Conservation (phyloP, 1,140 invertebrate species). For the Bombyx mori region ASM3026992v2 NC_085111.1:1980001-1980500, state of each 20-base stretch:
- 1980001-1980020: too few relatives aligned
- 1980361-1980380: background rate
- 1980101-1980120: constrained; percentile 60
- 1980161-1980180: constrained; percentile 58
- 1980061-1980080: background rate
- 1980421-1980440: too few relatives aligned
- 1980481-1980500: too few relatives aligned
- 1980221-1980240: constrained; percentile 59
- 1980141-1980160: constrained; percentile 54
- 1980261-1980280: constrained; percentile 39
- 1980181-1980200: constrained; percentile 62
- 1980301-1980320: constrained; percentile 51
- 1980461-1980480: too few relatives aligned
- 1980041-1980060: too few relatives aligned
- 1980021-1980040: too few relatives aligned
- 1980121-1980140: constrained; percentile 61
- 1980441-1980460: too few relatives aligned
- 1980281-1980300: constrained; percentile 59
- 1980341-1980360: too few relatives aligned
- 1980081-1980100: constrained; percentile 31
- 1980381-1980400: background rate
- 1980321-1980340: background rate
- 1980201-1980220: constrained; percentile 62
- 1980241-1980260: constrained; percentile 62
- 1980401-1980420: background rate